These are phyloP conservation scores for Drosophila azteca DNA, from an alignment of 1,140 invertebrate species.

Conservation along the genomic window DNA sequence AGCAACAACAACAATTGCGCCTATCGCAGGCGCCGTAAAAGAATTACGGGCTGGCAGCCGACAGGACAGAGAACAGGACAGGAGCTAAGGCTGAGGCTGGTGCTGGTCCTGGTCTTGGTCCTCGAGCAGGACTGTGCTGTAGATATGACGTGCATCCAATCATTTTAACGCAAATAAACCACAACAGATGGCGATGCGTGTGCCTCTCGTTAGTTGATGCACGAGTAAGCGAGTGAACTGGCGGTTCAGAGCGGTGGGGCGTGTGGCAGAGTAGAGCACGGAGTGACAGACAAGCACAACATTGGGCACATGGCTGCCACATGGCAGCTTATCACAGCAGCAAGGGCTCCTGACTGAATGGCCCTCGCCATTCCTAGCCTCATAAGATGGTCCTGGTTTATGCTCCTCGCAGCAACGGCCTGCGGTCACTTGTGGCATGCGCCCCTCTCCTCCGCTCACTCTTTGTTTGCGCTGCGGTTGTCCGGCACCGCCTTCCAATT, in stretches of 20 bases:
- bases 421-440: conserved; percentile 78
- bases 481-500: conserved; percentile 65
- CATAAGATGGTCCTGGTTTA: conserved; percentile 74
- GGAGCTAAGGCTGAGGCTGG: conserved; percentile 9
- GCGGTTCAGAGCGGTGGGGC: background rate
- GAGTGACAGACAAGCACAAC: conserved; percentile 52
- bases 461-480: conserved; percentile 69
- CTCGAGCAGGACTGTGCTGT: conserved; percentile 24
- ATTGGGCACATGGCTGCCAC: conserved; percentile 52
- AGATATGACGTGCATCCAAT: conserved; percentile 81
- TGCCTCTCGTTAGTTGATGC: conserved; percentile 72
- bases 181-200: conserved; percentile 77
- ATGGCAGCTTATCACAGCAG: conserved; percentile 74
- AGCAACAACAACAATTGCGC: conserved; percentile 29
- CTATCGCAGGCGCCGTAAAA: conserved; percentile 66
- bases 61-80: conserved; percentile 11
- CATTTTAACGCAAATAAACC: conserved; percentile 82
- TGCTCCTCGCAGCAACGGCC: conserved; percentile 37
- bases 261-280: conserved; percentile 10
- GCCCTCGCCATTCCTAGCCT: background rate
- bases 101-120: background rate
- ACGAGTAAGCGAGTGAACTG: conserved; percentile 45
- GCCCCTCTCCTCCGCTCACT: background rate
- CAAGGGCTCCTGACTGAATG: conserved; percentile 6
- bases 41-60: conserved; percentile 76